Base-by-base conservation (phyloP, 2,797 vertebrate genomes). In the Coluber constrictor region DNA sequence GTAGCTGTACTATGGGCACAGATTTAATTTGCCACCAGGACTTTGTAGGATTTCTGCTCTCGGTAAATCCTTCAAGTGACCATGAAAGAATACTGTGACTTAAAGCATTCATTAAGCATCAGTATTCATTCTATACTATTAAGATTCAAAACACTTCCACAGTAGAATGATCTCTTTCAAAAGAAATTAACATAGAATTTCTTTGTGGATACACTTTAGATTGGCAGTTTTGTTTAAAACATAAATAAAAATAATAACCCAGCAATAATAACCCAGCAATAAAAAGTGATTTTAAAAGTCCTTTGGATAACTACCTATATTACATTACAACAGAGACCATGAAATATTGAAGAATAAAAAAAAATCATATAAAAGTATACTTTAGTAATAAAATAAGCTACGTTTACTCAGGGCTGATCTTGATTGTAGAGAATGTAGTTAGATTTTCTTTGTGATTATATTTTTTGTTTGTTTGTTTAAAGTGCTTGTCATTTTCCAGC, bases 111-210 rank as follows among this genome's bases (percentile, higher is more conserved):
- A 93, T 93, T 88, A 74, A 79, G 43, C 63, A 88, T 5, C 92
- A 94, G 27, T 89, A 70, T 95, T 96, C 93, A 93, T 95, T 94
- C 43, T 94, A 95, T 94, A 94, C 89, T 94, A 91, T 93, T 96
- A 95, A 96, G 94, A 93, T 93, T 90, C 92, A 90, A 88, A 61
- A 79, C 61, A 88, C 54, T 93, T 93, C 89, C 37, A 57, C 55
- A 90, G 51, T 61, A 86, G 86, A 90, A 90, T 32, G 61, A 7
- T 57, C 54, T 88, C 61, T 86, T 90, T 92, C 51, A 92, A 16
- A 86, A 79, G 59, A 61, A 90, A 56, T 55, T 57, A 55, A 61
- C 70, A 63, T 5, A 87, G 43, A 79, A 59, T 90, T 32, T 27
- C 54, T 90, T 37, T 61, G 90, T 91, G 29, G 43, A 37, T 55